Evolutionary conservation across 2,113 vertebrate genomes (phyloP).

Genomic region (Apistogramma diplotaenia): DNA sequence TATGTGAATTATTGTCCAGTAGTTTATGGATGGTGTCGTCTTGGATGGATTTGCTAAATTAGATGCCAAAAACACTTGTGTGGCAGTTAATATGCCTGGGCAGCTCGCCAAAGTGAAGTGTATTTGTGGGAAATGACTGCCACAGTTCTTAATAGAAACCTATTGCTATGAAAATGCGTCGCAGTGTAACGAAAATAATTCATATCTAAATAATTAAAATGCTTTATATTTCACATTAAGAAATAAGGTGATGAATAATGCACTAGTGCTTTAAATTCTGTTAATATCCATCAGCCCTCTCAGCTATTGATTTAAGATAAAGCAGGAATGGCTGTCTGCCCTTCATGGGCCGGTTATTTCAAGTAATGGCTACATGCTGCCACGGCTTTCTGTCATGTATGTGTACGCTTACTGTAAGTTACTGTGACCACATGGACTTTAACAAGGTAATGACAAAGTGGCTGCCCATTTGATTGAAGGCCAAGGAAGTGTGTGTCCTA

Average conservation of each 20-base stretch:
- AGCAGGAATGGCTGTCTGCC: not conserved
- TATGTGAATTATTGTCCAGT: not conserved
- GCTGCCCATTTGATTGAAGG: not conserved
- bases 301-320: not conserved
- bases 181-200: not conserved
- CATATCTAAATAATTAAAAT: not conserved
- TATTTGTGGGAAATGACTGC: not conserved
- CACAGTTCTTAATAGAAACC: not conserved
- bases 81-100: not conserved
- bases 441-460: slow-evolving; percentile 17
- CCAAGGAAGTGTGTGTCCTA: not conserved
- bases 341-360: slow-evolving; percentile 18
- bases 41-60: not conserved
- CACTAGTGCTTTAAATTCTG: not conserved
- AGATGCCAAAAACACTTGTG: not conserved
- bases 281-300: not conserved
- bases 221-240: not conserved
- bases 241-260: slow-evolving; percentile 4
- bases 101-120: not conserved
- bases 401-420: slow-evolving; percentile 1
- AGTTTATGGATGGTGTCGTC: not conserved
- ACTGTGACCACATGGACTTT: slow-evolving; percentile 5
- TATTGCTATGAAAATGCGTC: not conserved
- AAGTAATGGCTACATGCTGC: slow-evolving; percentile 22
- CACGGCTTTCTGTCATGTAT: slow-evolving; percentile 29